A percentile compares a stretch with the other conserved stretches of the same genome.
Evolutionary conservation across 1,140 invertebrate genomes (phyloP).

Genomic region (Drosophila pallidifrons): DNA sequence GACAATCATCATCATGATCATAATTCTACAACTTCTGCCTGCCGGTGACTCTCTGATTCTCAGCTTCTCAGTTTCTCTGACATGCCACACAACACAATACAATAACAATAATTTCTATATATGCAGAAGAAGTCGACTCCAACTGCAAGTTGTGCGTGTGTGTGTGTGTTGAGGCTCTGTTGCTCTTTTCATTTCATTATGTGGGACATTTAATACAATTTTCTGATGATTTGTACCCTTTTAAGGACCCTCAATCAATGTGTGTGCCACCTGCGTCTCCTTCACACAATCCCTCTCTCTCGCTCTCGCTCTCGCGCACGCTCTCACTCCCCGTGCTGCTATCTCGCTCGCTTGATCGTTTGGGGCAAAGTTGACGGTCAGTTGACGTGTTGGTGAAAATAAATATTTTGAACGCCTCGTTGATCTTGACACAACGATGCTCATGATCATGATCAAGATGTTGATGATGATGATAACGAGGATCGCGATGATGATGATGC

Average conservation of each 20-base stretch:
- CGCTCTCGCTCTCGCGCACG: conserved; percentile 10
- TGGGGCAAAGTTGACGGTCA: conserved; percentile 19
- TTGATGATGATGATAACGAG: not conserved
- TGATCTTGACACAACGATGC: conserved; percentile 51
- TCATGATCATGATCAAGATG: conserved; percentile 6
- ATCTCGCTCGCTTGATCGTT: conserved; percentile 14
- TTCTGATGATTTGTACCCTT: conserved; percentile 80
- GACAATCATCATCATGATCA: conserved; percentile 75
- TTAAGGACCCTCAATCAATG: conserved; percentile 82
- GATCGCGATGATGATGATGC: conserved; percentile 7
- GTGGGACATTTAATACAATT: conserved; percentile 81
- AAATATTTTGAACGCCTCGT: conserved; percentile 71
- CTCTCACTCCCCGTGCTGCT: not conserved
- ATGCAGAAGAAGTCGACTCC: not conserved
- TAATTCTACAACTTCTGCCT: conserved; percentile 57
- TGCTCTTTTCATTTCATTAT: conserved; percentile 53
- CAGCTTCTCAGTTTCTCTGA: conserved; percentile 58
- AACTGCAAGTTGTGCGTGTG: not conserved
- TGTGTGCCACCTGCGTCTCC: conserved; percentile 48
- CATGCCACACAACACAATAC: conserved; percentile 46
- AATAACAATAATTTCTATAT: conserved; percentile 73
- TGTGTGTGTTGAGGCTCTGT: not conserved
- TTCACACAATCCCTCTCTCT: conserved; percentile 29
- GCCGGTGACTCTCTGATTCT: conserved; percentile 50
- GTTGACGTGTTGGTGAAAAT: conserved; percentile 17